Evolutionary conservation across 1,140 invertebrate species (phyloP), one percentile per base, ranked within the genome.

Genomic region (Brachionus calyciflorus): DNA sequence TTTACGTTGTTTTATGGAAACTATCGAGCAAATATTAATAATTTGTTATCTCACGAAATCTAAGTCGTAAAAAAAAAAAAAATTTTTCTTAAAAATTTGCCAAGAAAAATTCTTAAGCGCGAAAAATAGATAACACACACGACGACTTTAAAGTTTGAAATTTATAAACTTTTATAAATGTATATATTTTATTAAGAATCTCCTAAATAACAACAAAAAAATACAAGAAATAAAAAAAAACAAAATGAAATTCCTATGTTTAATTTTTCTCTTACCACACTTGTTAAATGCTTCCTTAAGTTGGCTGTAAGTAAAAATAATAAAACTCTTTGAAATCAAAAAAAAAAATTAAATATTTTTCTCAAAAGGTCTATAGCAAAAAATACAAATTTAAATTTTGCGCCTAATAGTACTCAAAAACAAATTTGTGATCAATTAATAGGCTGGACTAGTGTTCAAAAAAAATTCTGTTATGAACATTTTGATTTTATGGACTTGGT

Each of bases 41-140:
- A 60, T 33, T 33, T 60, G 55, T 60, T 60, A 60, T 60, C 55
- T 60, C 28, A 60, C n/a, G n/a, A n/a, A 60, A 60, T 60, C 55
- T 60, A 60, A 60, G 55, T 60, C 55, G 55, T 60, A 60, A 60
- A 57, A 57, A 60, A 60, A 60, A n/a, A n/a, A n/a, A n/a, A n/a
- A n/a, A n/a, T n/a, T n/a, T 60, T 60, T 60, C 28, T 33, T 33
- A 60, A 60, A 28, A 60, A 37, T 60, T 60, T 5, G 9, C 4
- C 33, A 9, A 37, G 33, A 37, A 37, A 37, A 37, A 37, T 37
- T 60, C 19, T 28, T 28, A 55, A 55, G 53, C 53, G 53, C 53
- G 17, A 60, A 60, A 60, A 60, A 33, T 17, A 60, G 55, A 60
- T 60, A 60, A 60, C 55, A 60, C 55, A 60, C 33, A 9, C 33